Percentiles rank a stretch among this genome's conserved stretches.
Conservation (phyloP, 1,140 invertebrate species). For the Platyura marginata region DNA sequence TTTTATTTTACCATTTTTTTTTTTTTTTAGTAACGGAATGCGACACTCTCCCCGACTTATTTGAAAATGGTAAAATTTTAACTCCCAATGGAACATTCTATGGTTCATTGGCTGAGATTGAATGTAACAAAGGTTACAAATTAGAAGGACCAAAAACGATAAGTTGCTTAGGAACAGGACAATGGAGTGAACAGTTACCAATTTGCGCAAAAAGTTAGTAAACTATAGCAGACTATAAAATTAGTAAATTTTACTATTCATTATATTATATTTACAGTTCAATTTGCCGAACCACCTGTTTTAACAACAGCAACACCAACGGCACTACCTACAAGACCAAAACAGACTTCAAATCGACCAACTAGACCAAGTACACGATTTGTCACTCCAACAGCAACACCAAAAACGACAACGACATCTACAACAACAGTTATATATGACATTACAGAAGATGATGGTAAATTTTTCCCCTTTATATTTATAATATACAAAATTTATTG, state of each 20-base stretch:
- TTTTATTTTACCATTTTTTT: background rate
- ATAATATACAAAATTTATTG: too few species aligned
- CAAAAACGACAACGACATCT: constrained; percentile 9
- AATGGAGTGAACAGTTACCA: constrained; percentile 59
- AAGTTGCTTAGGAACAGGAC: constrained; percentile 52
- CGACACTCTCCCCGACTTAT: constrained; percentile 46
- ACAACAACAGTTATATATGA: background rate
- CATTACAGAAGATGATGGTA: background rate
- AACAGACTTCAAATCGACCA: constrained; percentile 5
- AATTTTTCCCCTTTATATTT: too few species aligned
- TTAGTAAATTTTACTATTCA: too few species aligned
- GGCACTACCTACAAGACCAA: constrained; percentile 6
- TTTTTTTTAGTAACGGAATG: constrained; percentile 47
- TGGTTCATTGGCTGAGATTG: constrained; percentile 54
- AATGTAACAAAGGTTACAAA: constrained; percentile 48
- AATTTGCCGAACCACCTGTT: too few species aligned
- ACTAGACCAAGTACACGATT: constrained; percentile 4
- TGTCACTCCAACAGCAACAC: constrained; percentile 11
- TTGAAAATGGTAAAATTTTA: constrained; percentile 46
- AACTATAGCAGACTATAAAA: too few species aligned
- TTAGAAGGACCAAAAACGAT: constrained; percentile 48
- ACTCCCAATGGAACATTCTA: constrained; percentile 43
- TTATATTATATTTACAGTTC: too few species aligned
- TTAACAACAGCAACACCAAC: constrained; percentile 13
- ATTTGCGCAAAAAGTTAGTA: constrained; percentile 42